Conservation (phyloP, 1,140 invertebrate genomes). For the Muscidifurax raptorellus region DNA sequence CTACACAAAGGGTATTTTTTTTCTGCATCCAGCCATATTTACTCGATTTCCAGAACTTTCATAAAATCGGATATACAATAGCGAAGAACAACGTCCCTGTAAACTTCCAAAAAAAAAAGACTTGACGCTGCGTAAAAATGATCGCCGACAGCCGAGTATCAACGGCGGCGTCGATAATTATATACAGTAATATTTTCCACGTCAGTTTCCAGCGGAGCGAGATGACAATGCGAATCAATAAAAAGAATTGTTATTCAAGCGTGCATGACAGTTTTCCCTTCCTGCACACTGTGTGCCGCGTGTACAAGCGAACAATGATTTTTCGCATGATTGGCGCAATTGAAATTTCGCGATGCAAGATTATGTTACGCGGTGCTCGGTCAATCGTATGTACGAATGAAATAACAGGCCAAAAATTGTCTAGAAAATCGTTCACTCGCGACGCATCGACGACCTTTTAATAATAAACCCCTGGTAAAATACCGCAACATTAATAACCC, state of each 20-base stretch:
- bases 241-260: constrained; percentile 11
- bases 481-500: too few relatives aligned
- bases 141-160: neutral
- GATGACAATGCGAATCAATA: constrained; percentile 29
- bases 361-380: neutral
- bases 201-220: neutral
- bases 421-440: neutral
- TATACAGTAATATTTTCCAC: neutral
- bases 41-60: too few relatives aligned
- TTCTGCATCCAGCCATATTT: too few relatives aligned
- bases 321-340: constrained; percentile 30
- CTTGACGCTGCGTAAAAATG: neutral
- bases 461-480: too few relatives aligned
- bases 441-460: neutral
- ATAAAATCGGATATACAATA: too few relatives aligned
- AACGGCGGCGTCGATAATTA: neutral
- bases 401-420: constrained; percentile 6
- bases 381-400: constrained; percentile 10
- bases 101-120: too few relatives aligned
- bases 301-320: constrained; percentile 6
- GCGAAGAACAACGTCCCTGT: too few relatives aligned
- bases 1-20: too few relatives aligned
- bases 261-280: neutral
- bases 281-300: neutral
- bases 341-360: constrained; percentile 26